Percentiles rank a stretch among this genome's conserved stretches.
Evolutionary conservation across 2,797 vertebrate genomes (phyloP).

Genomic region (Artibeus jamaicensis): DNA sequence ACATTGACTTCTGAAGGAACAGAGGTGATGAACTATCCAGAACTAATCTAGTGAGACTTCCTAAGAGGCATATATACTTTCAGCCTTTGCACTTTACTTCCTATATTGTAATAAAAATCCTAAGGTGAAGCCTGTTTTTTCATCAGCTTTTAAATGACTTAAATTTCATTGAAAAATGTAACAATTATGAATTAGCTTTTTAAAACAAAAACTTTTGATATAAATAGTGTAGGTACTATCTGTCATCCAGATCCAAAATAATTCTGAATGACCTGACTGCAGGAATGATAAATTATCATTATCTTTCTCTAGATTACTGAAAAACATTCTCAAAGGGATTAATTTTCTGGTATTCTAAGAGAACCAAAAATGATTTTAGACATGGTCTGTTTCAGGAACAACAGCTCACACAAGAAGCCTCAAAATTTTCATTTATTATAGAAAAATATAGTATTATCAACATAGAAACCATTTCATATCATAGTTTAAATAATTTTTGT

Average conservation of each 20-base stretch:
- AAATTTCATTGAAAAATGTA: not conserved
- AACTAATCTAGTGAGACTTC: not conserved
- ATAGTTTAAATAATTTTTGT: not conserved
- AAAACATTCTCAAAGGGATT: not conserved
- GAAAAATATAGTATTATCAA: slow-evolving; percentile 25
- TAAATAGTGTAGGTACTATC: not conserved
- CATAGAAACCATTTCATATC: slow-evolving; percentile 16
- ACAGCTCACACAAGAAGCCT: slow-evolving; percentile 38
- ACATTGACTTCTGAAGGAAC: not conserved
- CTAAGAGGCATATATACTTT: not conserved
- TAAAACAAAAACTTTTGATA: not conserved
- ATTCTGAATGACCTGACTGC: not conserved
- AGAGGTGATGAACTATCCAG: not conserved
- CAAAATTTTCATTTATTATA: slow-evolving; percentile 48
- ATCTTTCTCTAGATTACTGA: not conserved
- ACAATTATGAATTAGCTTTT: not conserved
- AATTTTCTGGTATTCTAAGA: not conserved
- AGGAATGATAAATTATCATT: not conserved
- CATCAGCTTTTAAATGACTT: not conserved
- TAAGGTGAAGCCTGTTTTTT: not conserved
- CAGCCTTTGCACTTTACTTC: not conserved
- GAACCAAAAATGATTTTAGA: not conserved
- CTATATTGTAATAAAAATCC: not conserved
- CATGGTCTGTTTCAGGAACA: slow-evolving; percentile 24
- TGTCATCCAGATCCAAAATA: not conserved